Conservation (phyloP, 2,888 invertebrate species). For the Agonum fuliginosum region DNA sequence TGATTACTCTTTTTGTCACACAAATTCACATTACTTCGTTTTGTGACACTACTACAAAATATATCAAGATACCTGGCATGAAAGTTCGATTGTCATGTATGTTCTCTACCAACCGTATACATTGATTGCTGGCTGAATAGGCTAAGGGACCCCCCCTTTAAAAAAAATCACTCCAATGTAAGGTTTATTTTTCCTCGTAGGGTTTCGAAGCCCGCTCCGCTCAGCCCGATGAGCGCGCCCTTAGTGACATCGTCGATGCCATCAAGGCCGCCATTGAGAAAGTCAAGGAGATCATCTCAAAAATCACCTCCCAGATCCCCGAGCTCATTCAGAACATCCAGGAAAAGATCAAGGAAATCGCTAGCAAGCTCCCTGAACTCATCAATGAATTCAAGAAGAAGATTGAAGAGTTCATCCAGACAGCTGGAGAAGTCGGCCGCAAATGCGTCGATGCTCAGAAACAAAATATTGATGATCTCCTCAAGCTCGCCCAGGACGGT, state of each 20-base stretch:
- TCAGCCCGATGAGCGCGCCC: too few relatives aligned
- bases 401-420: neutral
- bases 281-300: neutral
- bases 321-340: conserved; percentile 27
- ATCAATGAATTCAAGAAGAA: neutral
- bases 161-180: too few relatives aligned
- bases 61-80: too few relatives aligned
- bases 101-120: too few relatives aligned
- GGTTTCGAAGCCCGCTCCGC: conserved; percentile 42
- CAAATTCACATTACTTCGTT: too few relatives aligned
- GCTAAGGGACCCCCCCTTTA: too few relatives aligned
- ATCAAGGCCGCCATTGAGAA: neutral
- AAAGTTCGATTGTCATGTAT: too few relatives aligned
- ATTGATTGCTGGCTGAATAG: too few relatives aligned
- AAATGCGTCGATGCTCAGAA: neutral
- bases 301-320: neutral
- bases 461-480: neutral
- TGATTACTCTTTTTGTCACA: too few relatives aligned
- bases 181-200: too few relatives aligned
- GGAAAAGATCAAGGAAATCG: conserved; percentile 21
- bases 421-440: neutral
- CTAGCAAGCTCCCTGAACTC: neutral
- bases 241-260: too few relatives aligned
- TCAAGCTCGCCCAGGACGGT: neutral
- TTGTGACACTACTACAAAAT: too few relatives aligned